Base-by-base conservation (phyloP, 2,113 vertebrate species). In the Eulacestoma nigropectus region DNA sequence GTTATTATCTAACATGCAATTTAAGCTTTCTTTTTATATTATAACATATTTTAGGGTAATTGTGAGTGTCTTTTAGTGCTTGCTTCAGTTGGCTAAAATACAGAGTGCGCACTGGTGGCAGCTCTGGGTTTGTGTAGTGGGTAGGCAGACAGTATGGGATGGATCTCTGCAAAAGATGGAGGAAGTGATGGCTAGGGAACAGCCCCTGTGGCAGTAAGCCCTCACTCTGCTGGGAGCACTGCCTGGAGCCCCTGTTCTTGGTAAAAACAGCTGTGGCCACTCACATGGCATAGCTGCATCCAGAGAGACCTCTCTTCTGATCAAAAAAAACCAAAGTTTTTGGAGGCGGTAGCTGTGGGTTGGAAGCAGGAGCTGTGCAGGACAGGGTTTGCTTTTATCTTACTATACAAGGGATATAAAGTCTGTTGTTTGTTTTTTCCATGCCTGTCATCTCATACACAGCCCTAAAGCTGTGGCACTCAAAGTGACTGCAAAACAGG, bases 1-100 rank as follows among this genome's bases (percentile, higher is more conserved):
- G 35, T 90, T 95, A 84, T 93, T 90, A 72, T 52, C 64, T 81
- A 95, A 52, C 83, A 63, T 93, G 68, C 56, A 93, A 89, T 95
- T 90, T 86, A 47, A 89, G 29, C 73, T 84, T 93, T 81, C 50
- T 93, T 53, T 60, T 84, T 63, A 26, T 47, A 65, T 33, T 86
- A 27, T 27, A 49, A 68, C 41, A 6, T 90, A 70, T 44, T 89
- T 86, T 64, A 75, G 44, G 52, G 87, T 87, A 90, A 47, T 50
- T 90, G 23, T 72, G 52, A 75, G 42, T 76, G 76, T 41, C 15
- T 67, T 70, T n/a, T 47, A 85, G 33, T 55, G 17, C 65, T 89
- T 3, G 2, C 42, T 93, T 94, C 22, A n/a, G 47, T 62, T 92
- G 72, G 63, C 46, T 76, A 18, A 84, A 90, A 46, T 57, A 57